A percentile compares a stretch with the other conserved stretches of the same genome.
phyloP scores from a whole-genome alignment of 2,888 invertebrate genomes.

The Tenthredo distinguenda region DNA sequence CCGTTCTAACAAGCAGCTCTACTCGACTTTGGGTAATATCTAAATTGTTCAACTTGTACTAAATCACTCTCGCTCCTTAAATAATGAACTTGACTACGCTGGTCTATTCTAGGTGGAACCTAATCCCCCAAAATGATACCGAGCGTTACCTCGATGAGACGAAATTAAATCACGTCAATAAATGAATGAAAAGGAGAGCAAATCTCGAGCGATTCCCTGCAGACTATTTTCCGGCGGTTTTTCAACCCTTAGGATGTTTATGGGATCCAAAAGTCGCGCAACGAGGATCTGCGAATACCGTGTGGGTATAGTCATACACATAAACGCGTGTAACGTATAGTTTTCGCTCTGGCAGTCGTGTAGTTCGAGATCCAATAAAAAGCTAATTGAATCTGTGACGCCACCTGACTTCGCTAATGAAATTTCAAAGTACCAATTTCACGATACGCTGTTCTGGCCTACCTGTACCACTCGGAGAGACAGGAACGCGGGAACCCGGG shows the following conservation, averaged over 20 bases:
- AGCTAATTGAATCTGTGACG: slow-evolving; percentile 78
- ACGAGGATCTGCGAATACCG: slow-evolving; percentile 11
- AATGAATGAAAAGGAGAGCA: neutral
- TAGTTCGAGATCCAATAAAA: slow-evolving; percentile 77
- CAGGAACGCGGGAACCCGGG: slow-evolving; percentile 26
- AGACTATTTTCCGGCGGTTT: neutral
- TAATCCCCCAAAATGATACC: slow-evolving; percentile 31
- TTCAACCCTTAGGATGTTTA: neutral
- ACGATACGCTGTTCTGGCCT: slow-evolving; percentile 73
- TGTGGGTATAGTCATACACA: neutral
- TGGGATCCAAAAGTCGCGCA: neutral
- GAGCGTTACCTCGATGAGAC: neutral
- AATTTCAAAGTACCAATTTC: slow-evolving; percentile 78
- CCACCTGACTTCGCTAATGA: slow-evolving; percentile 77
- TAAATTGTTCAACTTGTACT: slow-evolving; percentile 51
- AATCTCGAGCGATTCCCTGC: neutral
- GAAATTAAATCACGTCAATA: neutral
- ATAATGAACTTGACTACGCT: slow-evolving; percentile 18
- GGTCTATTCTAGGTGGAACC: slow-evolving; percentile 9
- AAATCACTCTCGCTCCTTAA: slow-evolving; percentile 48
- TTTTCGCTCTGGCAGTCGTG: slow-evolving; percentile 75
- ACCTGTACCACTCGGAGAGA: slow-evolving; percentile 59
- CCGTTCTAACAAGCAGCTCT: slow-evolving; percentile 39
- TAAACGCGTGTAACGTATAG: slow-evolving; percentile 48
- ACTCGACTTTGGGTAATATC: slow-evolving; percentile 51